Evolutionary conservation across 2,797 vertebrate species (phyloP), one percentile per base, ranked within the genome.

Genomic region (Aplochiton taeniatus): DNA sequence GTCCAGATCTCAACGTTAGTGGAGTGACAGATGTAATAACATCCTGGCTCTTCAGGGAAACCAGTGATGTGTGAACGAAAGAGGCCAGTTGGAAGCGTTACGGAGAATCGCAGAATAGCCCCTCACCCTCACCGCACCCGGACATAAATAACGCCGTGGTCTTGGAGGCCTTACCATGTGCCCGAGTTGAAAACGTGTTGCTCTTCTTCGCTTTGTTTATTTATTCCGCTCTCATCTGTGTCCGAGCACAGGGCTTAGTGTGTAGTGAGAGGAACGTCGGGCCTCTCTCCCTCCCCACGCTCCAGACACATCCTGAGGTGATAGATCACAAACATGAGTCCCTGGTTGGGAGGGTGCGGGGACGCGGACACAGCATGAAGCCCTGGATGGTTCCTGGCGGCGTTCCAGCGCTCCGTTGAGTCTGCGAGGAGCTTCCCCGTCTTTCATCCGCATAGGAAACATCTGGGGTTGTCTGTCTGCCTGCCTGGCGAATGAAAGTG

Each of bases 391-490:
- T 72, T 86, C 85, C 80, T 89, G 86, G 87, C 79, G 45, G 0
- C 51, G 57, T 72, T 89, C 86, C 89, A 87, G 70, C 63, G 66
- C 65, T 80, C 68, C 78, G 72, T 83, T 82, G 83, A 88, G 83
- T 85, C 80, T 81, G 80, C 0, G 19, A 74, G 68, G 83, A 86
- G 83, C 86, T 87, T 87, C 87, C 85, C 74, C 59, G 84, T 70
- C 84, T 87, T 89, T 88, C 82, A 91, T 91, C 90, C 85, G 68
- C 74, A 88, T 76, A 90, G 92, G 91, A 93, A 93, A 90, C 91
- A 92, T 92, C 91, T 93, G 91, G 89, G 89, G 6, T 31, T 31
- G 31, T 84, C 85, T 76, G 80, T 88, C 83, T 84, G 84, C 78
- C 52, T 42, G 77, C 79, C 52, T 42, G 77, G 78, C 67, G 76